Base-by-base conservation (phyloP, 2,797 vertebrate genomes). In the Eulemur mongoz region DNA sequence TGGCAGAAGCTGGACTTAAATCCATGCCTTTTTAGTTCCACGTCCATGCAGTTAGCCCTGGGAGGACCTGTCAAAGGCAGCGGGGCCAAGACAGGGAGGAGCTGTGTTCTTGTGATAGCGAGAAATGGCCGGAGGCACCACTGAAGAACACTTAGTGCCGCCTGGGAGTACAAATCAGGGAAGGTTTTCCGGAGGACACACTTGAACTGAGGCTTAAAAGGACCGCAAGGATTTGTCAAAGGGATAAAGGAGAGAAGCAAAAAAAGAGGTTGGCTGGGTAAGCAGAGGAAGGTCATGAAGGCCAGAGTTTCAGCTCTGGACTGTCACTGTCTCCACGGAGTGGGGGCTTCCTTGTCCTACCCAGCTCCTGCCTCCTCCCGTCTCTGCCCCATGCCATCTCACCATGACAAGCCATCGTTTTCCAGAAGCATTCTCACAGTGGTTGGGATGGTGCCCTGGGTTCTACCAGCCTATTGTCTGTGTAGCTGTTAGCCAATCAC, bases 341-440 rank as follows among this genome's bases (percentile, higher is more conserved):
- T 76, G 10, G 72, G 61, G 79, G 80, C 54, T 70, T 96, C 86
- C 61, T 82, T 5, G 3, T 50, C n/a, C 18, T 18, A 17, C 38
- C 7, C n/a, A 20, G 18, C 14, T 48, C 38, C 59, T 57, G 54
- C 23, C 50, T 65, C 22, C 86, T 95, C 63, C 65, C 20, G 59
- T 18, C 50, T 87, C 40, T 59, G 45, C 27, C 52, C 32, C 48
- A 45, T 7, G 30, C 32, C 67, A 27, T 86, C 61, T 45, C n/a
- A 15, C 69, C 63, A 88, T 0, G 5, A 32, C 17, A 40, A 65
- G 20, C n/a, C 84, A 63, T 69, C 38, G 10, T 40, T 54, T 79
- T 93, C 95, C 94, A 94, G 84, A 93, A 61, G 14, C 40, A 30
- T 89, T 59, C 50, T 91, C 89, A 50, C 13, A 57, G 40, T 79